phyloP scores from a whole-genome alignment of 2,888 invertebrate genomes.

The Ellobium chinense region DNA sequence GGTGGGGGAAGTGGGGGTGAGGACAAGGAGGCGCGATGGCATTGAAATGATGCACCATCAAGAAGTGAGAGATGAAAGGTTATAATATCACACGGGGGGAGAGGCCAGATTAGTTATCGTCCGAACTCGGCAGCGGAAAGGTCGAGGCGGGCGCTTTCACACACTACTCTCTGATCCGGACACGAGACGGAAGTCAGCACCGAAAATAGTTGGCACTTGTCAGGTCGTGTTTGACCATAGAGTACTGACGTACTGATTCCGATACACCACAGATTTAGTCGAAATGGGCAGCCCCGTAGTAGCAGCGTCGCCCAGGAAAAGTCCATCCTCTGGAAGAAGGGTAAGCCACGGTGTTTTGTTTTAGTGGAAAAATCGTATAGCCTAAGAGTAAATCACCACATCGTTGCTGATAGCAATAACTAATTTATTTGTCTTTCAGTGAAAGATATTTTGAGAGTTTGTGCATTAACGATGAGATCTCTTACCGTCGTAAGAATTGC shows the following conservation, averaged over 20 bases:
- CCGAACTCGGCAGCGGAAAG: slow-evolving; percentile 1
- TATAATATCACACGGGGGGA: slow-evolving; percentile 22
- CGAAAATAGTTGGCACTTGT: neutral
- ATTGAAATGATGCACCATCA: neutral
- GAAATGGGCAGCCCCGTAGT: slow-evolving; percentile 45
- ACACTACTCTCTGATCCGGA: neutral
- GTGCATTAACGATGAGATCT: too few species aligned
- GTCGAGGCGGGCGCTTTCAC: neutral
- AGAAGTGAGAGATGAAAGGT: neutral
- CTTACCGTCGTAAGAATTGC: too few species aligned
- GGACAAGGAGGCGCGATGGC: neutral
- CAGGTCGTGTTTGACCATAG: too few species aligned
- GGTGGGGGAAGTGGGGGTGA: neutral
- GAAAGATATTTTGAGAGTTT: too few species aligned
- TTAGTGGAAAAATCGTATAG: too few species aligned
- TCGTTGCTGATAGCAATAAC: too few species aligned
- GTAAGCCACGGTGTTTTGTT: slow-evolving; percentile 14
- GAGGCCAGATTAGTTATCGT: slow-evolving; percentile 27
- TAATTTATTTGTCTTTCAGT: too few species aligned
- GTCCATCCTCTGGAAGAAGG: slow-evolving; percentile 38
- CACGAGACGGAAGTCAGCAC: slow-evolving; percentile 14
- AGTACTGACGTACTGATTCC: too few species aligned
- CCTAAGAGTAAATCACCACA: too few species aligned
- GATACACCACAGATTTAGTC: too few species aligned
- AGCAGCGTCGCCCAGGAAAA: slow-evolving; percentile 32